Conservation (phyloP, 2,797 vertebrate species). For the Microctenopoma lineatum region DNA sequence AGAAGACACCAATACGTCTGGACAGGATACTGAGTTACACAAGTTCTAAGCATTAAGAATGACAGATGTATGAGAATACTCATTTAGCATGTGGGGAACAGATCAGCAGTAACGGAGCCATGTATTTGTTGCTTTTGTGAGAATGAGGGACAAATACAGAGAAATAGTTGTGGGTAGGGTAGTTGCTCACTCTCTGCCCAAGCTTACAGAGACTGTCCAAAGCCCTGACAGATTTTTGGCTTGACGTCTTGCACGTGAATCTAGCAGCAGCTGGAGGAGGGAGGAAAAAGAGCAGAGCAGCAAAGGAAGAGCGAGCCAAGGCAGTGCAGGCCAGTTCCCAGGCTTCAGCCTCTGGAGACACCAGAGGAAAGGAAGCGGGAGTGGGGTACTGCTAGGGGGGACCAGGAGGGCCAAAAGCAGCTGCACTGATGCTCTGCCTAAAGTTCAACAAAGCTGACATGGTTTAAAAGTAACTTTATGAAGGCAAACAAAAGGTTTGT, state of each 20-base stretch:
- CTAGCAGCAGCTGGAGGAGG: slow-evolving; percentile 75
- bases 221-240: slow-evolving; percentile 76
- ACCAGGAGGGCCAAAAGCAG: slow-evolving; percentile 50
- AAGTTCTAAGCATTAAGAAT: slow-evolving; percentile 21
- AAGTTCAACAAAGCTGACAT: slow-evolving; percentile 15
- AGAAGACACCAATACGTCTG: slow-evolving; percentile 14
- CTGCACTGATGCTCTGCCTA: slow-evolving; percentile 50
- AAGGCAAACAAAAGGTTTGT: neutral
- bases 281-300: slow-evolving; percentile 53
- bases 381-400: neutral
- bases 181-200: slow-evolving; percentile 40
- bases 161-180: slow-evolving; percentile 45
- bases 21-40: slow-evolving; percentile 11
- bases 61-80: slow-evolving; percentile 16
- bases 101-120: slow-evolving; percentile 10
- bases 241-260: slow-evolving; percentile 73
- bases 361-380: slow-evolving; percentile 53
- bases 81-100: slow-evolving; percentile 7
- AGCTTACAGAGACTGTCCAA: slow-evolving; percentile 44
- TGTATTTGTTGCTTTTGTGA: slow-evolving; percentile 37
- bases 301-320: slow-evolving; percentile 53
- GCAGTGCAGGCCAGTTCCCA: slow-evolving; percentile 76
- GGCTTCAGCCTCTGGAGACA: slow-evolving; percentile 68
- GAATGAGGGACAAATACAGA: slow-evolving; percentile 38
- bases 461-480: slow-evolving; percentile 17